phyloP scores from a whole-genome alignment of 2,797 vertebrate species.

The Vipera ursinii region DNA sequence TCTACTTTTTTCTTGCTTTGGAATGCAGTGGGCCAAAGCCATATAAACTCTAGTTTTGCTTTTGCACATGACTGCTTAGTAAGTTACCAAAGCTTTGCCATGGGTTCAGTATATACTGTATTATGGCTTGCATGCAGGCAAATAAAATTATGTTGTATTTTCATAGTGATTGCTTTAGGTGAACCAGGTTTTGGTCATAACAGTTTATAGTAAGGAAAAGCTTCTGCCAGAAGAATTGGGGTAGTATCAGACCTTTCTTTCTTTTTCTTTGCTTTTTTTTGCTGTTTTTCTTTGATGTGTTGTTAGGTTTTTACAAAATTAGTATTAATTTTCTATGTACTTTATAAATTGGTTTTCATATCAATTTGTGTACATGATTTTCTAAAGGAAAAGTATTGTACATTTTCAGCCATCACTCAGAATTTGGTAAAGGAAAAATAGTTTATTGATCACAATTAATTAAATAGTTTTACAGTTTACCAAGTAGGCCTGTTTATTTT shows the following conservation, averaged over 20 bases:
- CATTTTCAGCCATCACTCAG: background rate
- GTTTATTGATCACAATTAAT: background rate
- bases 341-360: background rate
- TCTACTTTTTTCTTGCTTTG: background rate
- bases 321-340: background rate
- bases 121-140: too few species aligned
- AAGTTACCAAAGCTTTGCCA: background rate
- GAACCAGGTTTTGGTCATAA: background rate
- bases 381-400: conserved; percentile 22
- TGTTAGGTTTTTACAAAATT: conserved; percentile 14
- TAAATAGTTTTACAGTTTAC: background rate
- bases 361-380: conserved; percentile 20
- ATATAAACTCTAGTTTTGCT: background rate
- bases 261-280: background rate
- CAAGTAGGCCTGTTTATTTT: background rate
- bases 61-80: background rate
- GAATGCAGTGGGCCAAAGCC: background rate
- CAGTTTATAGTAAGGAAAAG: background rate
- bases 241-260: background rate
- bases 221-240: background rate
- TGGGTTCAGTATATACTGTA: too few species aligned
- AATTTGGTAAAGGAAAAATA: background rate
- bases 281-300: conserved; percentile 20
- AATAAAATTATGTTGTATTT: too few species aligned
- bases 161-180: too few species aligned